These are phyloP conservation scores for Muntiacus muntjak DNA, from an alignment of 2,113 vertebrate species.

Conservation along the genomic window DNA sequence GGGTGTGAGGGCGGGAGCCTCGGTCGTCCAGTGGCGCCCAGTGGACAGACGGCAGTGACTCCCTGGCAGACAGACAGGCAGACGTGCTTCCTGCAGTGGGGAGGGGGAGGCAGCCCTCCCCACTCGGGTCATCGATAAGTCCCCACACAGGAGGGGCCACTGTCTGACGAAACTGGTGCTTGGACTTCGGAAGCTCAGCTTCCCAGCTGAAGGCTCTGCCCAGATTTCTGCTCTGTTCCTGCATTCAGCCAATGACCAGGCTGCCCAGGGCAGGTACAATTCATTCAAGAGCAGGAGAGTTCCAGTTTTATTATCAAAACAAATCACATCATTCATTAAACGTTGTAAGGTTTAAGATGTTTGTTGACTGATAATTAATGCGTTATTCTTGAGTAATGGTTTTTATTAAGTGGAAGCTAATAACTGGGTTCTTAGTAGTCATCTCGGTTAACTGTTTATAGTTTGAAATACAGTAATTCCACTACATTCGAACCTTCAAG, in stretches of 20 bases:
- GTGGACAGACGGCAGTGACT: accelerated
- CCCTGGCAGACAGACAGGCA: accelerated
- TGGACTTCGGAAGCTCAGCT: background rate
- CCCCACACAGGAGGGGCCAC: background rate
- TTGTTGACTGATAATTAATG: background rate
- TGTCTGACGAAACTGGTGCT: background rate
- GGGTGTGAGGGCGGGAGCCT: too few relatives aligned
- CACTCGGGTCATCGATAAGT: accelerated
- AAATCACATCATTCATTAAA: background rate
- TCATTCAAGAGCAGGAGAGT: background rate
- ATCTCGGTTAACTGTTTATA: background rate
- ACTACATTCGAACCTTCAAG: background rate
- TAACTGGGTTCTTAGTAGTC: background rate
- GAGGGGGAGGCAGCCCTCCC: background rate
- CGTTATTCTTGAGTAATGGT: background rate
- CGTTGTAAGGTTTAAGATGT: background rate
- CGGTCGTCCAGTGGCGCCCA: background rate
- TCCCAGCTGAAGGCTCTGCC: background rate
- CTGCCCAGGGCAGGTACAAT: background rate
- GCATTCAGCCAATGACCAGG: too few relatives aligned
- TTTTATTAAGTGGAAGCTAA: background rate
- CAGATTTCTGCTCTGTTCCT: background rate
- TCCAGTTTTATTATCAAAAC: background rate
- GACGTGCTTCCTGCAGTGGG: background rate
- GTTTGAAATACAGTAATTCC: background rate